Evolutionary conservation across 2,113 vertebrate genomes (phyloP).

Genomic region (Neogobius melanostomus): DNA sequence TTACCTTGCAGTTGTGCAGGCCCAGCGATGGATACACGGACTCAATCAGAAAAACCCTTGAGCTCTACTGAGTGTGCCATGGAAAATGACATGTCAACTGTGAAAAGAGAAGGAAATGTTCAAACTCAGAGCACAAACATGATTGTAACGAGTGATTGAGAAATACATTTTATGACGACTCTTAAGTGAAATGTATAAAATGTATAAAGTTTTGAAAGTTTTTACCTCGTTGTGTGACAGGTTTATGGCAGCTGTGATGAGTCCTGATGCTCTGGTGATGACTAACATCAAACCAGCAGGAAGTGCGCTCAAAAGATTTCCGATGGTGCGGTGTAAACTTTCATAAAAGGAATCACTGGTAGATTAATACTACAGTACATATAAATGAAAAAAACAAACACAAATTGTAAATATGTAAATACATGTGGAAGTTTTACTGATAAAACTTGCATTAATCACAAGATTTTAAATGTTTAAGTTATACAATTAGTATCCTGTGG

Average conservation of each 20-base stretch:
- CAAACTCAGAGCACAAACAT: constrained; percentile 4
- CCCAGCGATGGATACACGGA: neutral
- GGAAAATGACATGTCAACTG: neutral
- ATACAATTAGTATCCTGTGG: no score
- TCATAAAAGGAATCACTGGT: no score
- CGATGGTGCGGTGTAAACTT: neutral
- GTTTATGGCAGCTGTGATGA: constrained; percentile 2
- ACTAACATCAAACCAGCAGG: constrained; percentile 38
- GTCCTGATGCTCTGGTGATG: constrained; percentile 1
- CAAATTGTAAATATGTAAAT: no score
- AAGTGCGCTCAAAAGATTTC: constrained; percentile 22
- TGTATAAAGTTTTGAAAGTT: neutral
- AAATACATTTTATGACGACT: neutral
- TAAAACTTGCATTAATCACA: no score
- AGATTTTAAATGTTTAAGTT: no score
- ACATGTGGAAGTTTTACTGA: no score
- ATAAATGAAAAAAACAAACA: no score
- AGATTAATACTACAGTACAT: no score
- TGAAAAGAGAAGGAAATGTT: constrained; percentile 54
- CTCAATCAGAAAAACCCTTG: constrained; percentile 9
- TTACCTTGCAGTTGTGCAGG: constrained; percentile 43
- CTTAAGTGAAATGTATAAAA: neutral
- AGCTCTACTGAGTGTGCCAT: constrained; percentile 35
- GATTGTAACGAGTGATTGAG: neutral
- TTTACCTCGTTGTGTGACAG: constrained; percentile 38